Evolutionary conservation across 2,888 invertebrate genomes (phyloP), one percentile per base, ranked within the genome.

Genomic region (Cecidostiba fungosa): DNA sequence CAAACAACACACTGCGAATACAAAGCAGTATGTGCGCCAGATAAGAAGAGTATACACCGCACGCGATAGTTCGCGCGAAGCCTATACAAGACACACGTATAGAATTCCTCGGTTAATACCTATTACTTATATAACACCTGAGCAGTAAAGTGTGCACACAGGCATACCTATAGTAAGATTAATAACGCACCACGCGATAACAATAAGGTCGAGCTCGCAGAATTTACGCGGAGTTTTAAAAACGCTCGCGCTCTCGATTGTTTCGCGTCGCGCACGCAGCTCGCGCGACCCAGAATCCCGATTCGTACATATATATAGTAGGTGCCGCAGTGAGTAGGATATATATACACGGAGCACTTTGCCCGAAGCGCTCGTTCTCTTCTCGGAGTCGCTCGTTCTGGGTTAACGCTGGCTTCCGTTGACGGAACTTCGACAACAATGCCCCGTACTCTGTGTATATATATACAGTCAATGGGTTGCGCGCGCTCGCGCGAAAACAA

Each of bases 341-440:
- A 10, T 59, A 59, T 59, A 23, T 23, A 23, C 26, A 14, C 69
- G 39, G 39, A 70, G 70, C 73, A 19, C 73, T 43, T 29, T 19
- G 73, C 69, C 19, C 74, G 74, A 74, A 74, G 74, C 69, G 69
- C 29, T 26, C 26, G 73, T 36, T 73, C 73, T 23, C 47, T 26
- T 23, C n/a, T 72, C 32, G 19, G 5, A 77, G 59, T 43, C 23
- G 59, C 77, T 69, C 66, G 69, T 39, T 43, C 26, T 59, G 73
- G 43, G 70, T 69, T 54, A 80, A 80, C 76, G 79, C 26, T 26
- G 72, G 72, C 85, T 85, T 76, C 80, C 84, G 84, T 54, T 54
- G 66, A 70, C 66, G 70, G 62, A 84, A 78, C 85, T 74, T 69
- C 19, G 80, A 73, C 80, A 84, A 85, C 85, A 85, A 85, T 85